Conservation (phyloP, 1,140 invertebrate species). For the Heterodera schachtii region DNA sequence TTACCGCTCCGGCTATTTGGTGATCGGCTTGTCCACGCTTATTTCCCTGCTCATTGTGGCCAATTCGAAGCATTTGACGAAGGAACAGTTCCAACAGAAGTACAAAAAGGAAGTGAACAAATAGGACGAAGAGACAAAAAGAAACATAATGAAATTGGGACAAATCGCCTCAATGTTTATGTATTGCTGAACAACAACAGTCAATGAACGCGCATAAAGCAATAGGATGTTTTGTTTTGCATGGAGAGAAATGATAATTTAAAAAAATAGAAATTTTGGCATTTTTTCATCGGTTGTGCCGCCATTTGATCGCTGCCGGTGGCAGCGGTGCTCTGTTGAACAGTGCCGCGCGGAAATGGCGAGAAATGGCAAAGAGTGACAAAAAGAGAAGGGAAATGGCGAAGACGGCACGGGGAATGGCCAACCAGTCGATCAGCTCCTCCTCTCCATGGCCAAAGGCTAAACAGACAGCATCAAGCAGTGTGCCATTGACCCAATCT, state of each 20-base stretch:
- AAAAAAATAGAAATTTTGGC: neutral
- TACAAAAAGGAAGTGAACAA: neutral
- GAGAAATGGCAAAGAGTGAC: slow-evolving; percentile 3
- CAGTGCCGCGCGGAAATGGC: slow-evolving; percentile 24
- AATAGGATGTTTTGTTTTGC: slow-evolving; percentile 5
- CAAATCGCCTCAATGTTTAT: no score
- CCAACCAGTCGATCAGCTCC: slow-evolving; percentile 32
- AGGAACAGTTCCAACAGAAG: slow-evolving; percentile 32
- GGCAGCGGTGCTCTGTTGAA: slow-evolving; percentile 14
- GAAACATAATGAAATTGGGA: no score
- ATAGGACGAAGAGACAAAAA: no score
- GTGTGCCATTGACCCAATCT: no score
- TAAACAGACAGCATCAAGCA: neutral
- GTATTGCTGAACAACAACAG: no score
- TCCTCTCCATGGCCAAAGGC: neutral
- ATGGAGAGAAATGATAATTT: neutral
- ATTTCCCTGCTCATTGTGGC: slow-evolving; percentile 53
- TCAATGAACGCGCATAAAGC: no score
- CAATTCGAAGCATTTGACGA: slow-evolving; percentile 41
- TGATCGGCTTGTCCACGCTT: slow-evolving; percentile 51
- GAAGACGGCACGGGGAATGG: slow-evolving; percentile 30
- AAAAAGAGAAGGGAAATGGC: slow-evolving; percentile 24
- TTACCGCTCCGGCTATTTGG: slow-evolving; percentile 53
- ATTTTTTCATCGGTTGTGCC: slow-evolving; percentile 21
- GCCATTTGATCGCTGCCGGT: neutral